phyloP scores from a whole-genome alignment of 2,888 invertebrate species.

The Lasioglossum pauxillum region DNA sequence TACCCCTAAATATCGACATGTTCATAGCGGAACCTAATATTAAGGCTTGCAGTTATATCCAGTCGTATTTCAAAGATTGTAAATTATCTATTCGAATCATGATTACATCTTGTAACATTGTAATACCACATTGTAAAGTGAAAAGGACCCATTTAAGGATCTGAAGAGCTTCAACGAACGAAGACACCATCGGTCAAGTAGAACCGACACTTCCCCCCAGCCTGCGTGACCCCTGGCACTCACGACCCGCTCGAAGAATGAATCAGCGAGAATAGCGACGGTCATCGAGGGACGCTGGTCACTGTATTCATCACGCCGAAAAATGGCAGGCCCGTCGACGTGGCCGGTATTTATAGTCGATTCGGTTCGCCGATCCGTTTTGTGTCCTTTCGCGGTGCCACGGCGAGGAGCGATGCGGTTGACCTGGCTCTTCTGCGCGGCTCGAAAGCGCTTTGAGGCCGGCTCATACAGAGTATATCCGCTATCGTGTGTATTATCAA shows the following conservation, averaged over 20 bases:
- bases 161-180: no score
- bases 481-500: slow-evolving; percentile 52
- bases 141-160: no score
- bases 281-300: neutral
- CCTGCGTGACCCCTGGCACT: neutral
- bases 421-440: slow-evolving; percentile 66
- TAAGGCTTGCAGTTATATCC: no score
- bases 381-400: slow-evolving; percentile 64
- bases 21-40: no score
- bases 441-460: slow-evolving; percentile 74
- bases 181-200: no score
- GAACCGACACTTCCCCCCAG: no score
- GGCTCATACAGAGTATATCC: slow-evolving; percentile 64
- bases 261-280: neutral
- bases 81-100: no score
- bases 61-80: no score
- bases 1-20: no score
- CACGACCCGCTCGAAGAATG: neutral
- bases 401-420: slow-evolving; percentile 65
- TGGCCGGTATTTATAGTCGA: slow-evolving; percentile 62
- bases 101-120: no score
- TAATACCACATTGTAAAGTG: no score
- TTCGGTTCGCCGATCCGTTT: slow-evolving; percentile 56
- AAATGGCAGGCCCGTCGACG: slow-evolving; percentile 48
- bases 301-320: slow-evolving; percentile 31